Percentiles rank a stretch among this genome's conserved stretches.
These are phyloP conservation scores for Poecilia picta DNA, from an alignment of 2,797 vertebrate species.

Conservation along the genomic window DNA sequence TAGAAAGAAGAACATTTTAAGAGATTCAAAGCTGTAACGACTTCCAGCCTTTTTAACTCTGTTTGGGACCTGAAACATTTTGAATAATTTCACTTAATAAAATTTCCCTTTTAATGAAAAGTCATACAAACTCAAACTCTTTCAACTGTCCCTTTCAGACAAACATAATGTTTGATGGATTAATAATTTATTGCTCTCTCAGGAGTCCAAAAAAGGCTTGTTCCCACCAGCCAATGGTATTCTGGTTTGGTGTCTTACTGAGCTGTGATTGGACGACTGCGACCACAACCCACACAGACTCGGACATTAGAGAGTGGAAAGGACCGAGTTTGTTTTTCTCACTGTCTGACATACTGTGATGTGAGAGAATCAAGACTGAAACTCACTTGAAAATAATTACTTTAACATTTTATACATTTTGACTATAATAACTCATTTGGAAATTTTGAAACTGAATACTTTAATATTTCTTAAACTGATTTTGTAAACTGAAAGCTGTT, in stretches of 20 bases:
- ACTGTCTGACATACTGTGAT: not conserved
- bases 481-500: not conserved
- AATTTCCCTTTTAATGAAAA: not conserved
- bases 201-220: constrained; percentile 7
- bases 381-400: not conserved
- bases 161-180: constrained; percentile 17
- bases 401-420: not conserved
- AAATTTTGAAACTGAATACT: not conserved
- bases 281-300: constrained; percentile 46
- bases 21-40: not conserved
- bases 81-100: not conserved
- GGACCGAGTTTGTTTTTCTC: not conserved
- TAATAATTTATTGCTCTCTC: constrained; percentile 34
- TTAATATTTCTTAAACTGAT: not conserved
- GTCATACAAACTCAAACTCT: not conserved
- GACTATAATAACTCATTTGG: not conserved
- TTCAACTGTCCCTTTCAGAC: not conserved
- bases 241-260: not conserved
- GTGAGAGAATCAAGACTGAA: not conserved
- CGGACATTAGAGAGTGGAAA: not conserved
- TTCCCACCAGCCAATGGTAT: constrained; percentile 1
- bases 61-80: not conserved
- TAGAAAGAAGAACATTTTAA: not conserved
- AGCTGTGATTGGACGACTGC: constrained; percentile 54
- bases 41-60: not conserved